These are phyloP conservation scores for Trichogramma pretiosum DNA, from an alignment of 1,140 invertebrate genomes.

Conservation along the genomic window DNA sequence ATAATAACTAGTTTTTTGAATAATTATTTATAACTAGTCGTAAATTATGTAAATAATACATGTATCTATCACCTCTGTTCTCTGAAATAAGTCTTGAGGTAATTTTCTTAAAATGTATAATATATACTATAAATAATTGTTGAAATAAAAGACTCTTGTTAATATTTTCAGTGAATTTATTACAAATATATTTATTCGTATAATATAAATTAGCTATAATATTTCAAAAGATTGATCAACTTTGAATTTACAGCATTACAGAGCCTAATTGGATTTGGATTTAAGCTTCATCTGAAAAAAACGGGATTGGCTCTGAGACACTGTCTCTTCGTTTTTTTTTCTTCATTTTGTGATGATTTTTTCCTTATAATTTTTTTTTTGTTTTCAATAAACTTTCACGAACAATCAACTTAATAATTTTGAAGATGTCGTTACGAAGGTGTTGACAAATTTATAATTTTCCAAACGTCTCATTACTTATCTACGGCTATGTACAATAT, in stretches of 20 bases:
- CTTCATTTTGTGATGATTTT: too few relatives aligned
- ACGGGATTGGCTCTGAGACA: constrained; percentile 8
- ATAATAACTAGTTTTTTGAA: too few relatives aligned
- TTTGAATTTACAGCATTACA: constrained; percentile 8
- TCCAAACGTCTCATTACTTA: constrained; percentile 19
- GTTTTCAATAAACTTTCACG: constrained; percentile 4
- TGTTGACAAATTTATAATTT: constrained; percentile 15
- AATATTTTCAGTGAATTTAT: too few relatives aligned
- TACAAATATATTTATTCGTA: constrained; percentile 38
- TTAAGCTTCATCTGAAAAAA: constrained; percentile 12
- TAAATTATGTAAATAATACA: constrained; percentile 10
- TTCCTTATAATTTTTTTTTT: constrained; percentile 10
- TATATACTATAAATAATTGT: too few relatives aligned
- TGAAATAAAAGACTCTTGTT: too few relatives aligned
- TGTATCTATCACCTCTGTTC: too few relatives aligned
- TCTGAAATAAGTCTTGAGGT: too few relatives aligned
- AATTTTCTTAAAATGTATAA: too few relatives aligned
- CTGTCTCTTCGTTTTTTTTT: too few relatives aligned
- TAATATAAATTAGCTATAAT: constrained; percentile 31
- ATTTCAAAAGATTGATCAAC: constrained; percentile 15
- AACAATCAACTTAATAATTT: constrained; percentile 10
- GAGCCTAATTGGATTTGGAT: constrained; percentile 9
- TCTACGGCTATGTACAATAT: constrained; percentile 43
- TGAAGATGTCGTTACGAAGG: too few relatives aligned
- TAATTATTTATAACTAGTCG: too few relatives aligned